A percentile compares a stretch with the other conserved stretches of the same genome.
These are phyloP conservation scores for Colletes latitarsis DNA, from an alignment of 1,140 invertebrate genomes.

Conservation along the genomic window DNA sequence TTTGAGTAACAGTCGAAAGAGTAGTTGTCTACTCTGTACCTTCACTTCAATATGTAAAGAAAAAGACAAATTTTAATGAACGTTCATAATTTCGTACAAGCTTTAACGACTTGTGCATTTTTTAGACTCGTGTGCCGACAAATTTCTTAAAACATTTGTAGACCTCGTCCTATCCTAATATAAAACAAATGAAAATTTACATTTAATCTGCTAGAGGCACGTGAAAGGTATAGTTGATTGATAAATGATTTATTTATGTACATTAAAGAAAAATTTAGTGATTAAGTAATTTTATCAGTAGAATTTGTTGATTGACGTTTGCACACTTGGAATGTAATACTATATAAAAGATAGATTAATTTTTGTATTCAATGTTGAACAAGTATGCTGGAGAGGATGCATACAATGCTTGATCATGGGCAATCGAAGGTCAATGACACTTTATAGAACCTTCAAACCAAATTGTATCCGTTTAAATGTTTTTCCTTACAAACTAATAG, in stretches of 20 bases:
- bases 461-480: conserved; percentile 22
- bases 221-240: conserved; percentile 45
- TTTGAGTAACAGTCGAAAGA: conserved; percentile 11
- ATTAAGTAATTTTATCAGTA: conserved; percentile 65
- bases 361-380: conserved; percentile 68
- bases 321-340: conserved; percentile 47
- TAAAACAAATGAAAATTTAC: conserved; percentile 31
- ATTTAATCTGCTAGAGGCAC: conserved; percentile 47
- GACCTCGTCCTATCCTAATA: conserved; percentile 22
- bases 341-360: conserved; percentile 64
- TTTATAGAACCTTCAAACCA: conserved; percentile 19
- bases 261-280: conserved; percentile 58
- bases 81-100: conserved; percentile 55
- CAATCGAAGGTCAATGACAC: conserved; percentile 19
- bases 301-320: conserved; percentile 60
- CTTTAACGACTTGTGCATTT: conserved; percentile 30
- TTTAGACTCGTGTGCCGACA: conserved; percentile 34
- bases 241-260: conserved; percentile 68
- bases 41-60: conserved; percentile 37
- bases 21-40: conserved; percentile 37
- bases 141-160: conserved; percentile 46
- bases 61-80: conserved; percentile 50
- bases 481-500: conserved; percentile 7
- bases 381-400: conserved; percentile 32
- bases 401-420: conserved; percentile 24